Evolutionary conservation across 2,797 vertebrate species (phyloP).

Genomic region (Tragelaphus eurycerus): DNA sequence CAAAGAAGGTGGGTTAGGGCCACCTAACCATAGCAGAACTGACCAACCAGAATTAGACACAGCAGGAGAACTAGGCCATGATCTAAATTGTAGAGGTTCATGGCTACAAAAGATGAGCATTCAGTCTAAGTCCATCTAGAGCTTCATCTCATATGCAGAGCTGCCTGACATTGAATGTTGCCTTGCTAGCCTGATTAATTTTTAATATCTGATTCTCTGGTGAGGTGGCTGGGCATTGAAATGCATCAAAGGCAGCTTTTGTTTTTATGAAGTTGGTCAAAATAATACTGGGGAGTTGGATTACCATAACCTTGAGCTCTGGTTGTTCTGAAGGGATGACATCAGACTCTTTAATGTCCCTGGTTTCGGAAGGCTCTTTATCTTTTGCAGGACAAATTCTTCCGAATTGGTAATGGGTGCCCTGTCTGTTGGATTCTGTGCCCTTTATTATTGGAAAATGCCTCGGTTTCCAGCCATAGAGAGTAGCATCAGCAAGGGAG

Average conservation of each 20-base stretch:
- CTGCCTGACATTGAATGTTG: conserved; percentile 30
- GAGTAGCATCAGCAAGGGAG: background rate
- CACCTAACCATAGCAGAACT: background rate
- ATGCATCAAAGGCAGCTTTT: conserved; percentile 62
- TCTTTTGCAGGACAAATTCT: background rate
- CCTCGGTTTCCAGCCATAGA: conserved; percentile 7
- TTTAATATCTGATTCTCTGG: conserved; percentile 67
- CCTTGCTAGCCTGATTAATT: conserved; percentile 65
- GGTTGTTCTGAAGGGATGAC: conserved; percentile 61
- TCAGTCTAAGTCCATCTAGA: background rate
- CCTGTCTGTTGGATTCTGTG: conserved; percentile 13
- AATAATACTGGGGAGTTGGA: conserved; percentile 54
- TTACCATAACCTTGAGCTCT: conserved; percentile 71
- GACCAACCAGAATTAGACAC: background rate
- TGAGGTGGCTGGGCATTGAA: conserved; percentile 41
- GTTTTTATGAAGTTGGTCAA: conserved; percentile 67
- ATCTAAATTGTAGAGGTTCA: background rate
- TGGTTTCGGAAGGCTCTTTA: conserved; percentile 37
- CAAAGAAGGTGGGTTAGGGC: background rate
- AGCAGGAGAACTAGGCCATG: background rate
- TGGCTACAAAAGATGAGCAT: background rate
- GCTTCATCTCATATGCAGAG: background rate
- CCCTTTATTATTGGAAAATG: conserved; percentile 28
- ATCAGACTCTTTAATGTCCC: conserved; percentile 56
- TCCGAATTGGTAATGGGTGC: background rate